Base-by-base conservation (phyloP, 1,140 invertebrate genomes). In the Drosophila sucinea region DNA sequence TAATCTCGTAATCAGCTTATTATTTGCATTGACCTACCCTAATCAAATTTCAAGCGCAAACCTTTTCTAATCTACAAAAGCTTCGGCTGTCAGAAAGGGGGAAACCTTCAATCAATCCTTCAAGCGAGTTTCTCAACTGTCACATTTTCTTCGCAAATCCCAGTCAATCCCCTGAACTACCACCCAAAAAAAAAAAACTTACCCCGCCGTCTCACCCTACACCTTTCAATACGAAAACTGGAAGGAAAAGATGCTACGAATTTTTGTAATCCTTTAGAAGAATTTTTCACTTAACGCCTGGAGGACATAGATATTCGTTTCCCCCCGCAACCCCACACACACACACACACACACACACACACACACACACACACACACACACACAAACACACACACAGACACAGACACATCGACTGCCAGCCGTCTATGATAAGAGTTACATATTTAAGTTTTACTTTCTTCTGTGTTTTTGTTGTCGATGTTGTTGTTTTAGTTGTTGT, bases 371-470 rank as follows among this genome's bases (percentile, higher is more conserved):
- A 38, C 23, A 10, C 2, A 7, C 35, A 11, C 35, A 11, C 35
- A 11, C 35, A 11, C 35, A 38, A 8, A 8, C 8, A 38, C 33
- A 35, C 6, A 5, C 2, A 62, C 8, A 61, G 29, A 56, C 67
- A 17, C 63, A 60, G 30, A 58, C 35, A 35, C 33, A 38, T 10
- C 8, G 35, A 38, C 44, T 51, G 23, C 7, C 44, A 51, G 44
- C 25, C 44, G 44, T 27, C 79, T 61, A 76, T 68, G 61, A 65
- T 58, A 62, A 65, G 69, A 81, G 78, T 75, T 76, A 86, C 81
- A 81, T 85, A 85, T 86, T 81, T 81, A 86, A 85, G 82, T 85
- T 85, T 85, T 85, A 86, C 82, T 85, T 85, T 81, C 81, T 58
- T 69, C 64, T 65, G 61, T 75, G 61, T 75, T 73, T 60, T 70